Conservation (phyloP, 2,113 vertebrate species). For the Etheostoma spectabile region DNA sequence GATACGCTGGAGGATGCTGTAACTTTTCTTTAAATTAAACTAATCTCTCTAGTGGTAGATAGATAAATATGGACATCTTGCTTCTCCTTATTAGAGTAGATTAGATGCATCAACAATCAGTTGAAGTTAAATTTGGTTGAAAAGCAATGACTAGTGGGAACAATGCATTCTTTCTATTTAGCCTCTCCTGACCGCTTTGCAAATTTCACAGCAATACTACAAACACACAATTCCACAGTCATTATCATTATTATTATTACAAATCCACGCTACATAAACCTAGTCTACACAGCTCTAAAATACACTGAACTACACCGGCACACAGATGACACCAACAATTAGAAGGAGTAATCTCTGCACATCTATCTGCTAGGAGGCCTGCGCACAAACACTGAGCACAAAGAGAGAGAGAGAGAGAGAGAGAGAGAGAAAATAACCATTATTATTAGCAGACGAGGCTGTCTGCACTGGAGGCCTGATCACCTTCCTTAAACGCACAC, state of each 20-base stretch:
- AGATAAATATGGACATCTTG: neutral
- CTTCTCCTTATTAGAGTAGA: neutral
- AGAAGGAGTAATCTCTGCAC: slow-evolving; percentile 77
- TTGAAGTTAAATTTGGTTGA: neutral
- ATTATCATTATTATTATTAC: slow-evolving; percentile 57
- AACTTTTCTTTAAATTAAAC: neutral
- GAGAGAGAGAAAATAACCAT: slow-evolving; percentile 75
- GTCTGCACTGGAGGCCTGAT: slow-evolving; percentile 72
- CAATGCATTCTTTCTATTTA: slow-evolving; percentile 1
- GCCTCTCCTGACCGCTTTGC: slow-evolving; percentile 2
- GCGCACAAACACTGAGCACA: slow-evolving; percentile 75
- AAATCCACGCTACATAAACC: slow-evolving; percentile 61
- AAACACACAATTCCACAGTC: slow-evolving; percentile 46
- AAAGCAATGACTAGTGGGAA: neutral
- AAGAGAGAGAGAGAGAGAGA: slow-evolving; percentile 46
- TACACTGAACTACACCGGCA: slow-evolving; percentile 55
- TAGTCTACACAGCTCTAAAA: slow-evolving; percentile 70
- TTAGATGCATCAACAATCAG: neutral
- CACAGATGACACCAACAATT: slow-evolving; percentile 73
- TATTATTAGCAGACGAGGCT: slow-evolving; percentile 67
- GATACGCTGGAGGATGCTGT: neutral
- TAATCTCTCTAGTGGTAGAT: neutral
- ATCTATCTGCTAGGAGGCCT: slow-evolving; percentile 80
- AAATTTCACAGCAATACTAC: slow-evolving; percentile 26
- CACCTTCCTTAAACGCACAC: slow-evolving; percentile 73